These are phyloP conservation scores for Allacma fusca DNA, from an alignment of 2,888 invertebrate genomes.

Conservation along the genomic window DNA sequence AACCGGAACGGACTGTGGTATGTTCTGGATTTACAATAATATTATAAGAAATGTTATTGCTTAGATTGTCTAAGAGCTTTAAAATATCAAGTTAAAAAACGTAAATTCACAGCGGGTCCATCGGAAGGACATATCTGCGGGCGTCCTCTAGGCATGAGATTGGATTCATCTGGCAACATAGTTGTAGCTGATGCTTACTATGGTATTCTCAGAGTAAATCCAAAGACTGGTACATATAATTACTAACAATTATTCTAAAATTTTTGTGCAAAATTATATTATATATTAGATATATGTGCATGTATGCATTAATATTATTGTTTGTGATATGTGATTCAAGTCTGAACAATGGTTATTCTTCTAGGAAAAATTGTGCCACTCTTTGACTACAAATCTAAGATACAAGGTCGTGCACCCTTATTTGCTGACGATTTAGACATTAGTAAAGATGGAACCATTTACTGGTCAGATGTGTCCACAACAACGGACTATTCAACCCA, in stretches of 20 bases:
- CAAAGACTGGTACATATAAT: slow-evolving; percentile 63
- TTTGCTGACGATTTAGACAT: slow-evolving; percentile 80
- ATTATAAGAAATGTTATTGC: neutral
- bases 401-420: slow-evolving; percentile 73
- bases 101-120: slow-evolving; percentile 47
- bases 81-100: neutral
- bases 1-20: neutral
- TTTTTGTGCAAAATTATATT: too few relatives aligned
- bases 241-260: slow-evolving; percentile 11
- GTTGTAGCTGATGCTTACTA: slow-evolving; percentile 66
- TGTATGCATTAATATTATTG: neutral
- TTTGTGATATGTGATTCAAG: neutral
- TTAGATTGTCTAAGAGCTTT: neutral
- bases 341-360: neutral
- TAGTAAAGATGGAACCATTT: slow-evolving; percentile 81
- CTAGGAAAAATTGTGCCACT: neutral
- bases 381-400: slow-evolving; percentile 59
- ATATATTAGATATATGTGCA: neutral
- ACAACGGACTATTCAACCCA: slow-evolving; percentile 72
- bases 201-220: slow-evolving; percentile 66
- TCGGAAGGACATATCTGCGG: slow-evolving; percentile 66
- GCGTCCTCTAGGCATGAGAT: slow-evolving; percentile 67
- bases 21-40: neutral
- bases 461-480: slow-evolving; percentile 82
- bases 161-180: slow-evolving; percentile 63